Evolutionary conservation across 2,113 vertebrate genomes (phyloP), one percentile per base, ranked within the genome.

Genomic region (Protomyctophum bolini): DNA sequence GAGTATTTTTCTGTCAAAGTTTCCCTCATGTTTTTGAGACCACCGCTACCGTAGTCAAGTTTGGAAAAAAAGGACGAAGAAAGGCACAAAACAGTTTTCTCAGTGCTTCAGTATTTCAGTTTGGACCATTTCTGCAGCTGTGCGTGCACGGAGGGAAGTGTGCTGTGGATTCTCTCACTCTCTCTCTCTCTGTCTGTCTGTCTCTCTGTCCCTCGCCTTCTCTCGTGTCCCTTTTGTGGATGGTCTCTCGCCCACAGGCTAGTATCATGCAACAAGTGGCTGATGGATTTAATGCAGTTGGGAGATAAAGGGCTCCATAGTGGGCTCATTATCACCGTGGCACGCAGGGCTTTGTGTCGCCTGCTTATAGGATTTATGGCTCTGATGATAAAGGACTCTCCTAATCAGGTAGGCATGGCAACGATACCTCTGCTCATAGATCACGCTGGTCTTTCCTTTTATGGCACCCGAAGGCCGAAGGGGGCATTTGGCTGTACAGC

Each of bases 201-300:
- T 41, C 33, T 41, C 3, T 41, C 21, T 10, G 4, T 14, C 15
- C 41, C 28, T 33, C 5, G 28, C 14, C 29, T 47, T 66, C 11
- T 59, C 66, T 58, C 76, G 54, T 59, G 54, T 56, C 6, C 15
- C 4, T 15, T 47, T 83, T 75, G 76, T 69, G 68, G 79, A 70
- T 68, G 70, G 57, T n/a, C 70, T 82, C 7, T 82, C 7, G 6
- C 41, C 62, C 62, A 62, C 8, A 51, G 63, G 63, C 48, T 6
- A 59, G 67, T 48, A 68, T n/a, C n/a, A n/a, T 70, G 86, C 87
- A 89, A 91, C 90, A 91, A 91, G 90, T 91, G 87, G 81, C 78
- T 86, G 83, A 86, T 87, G 82, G 88, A 86, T 88, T 88, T 84
- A 87, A 84, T 86, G 85, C 85, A 73, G 50, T 85, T 76, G 21